Percentiles rank a stretch among this genome's conserved stretches.
These are phyloP conservation scores for Furcula furcula DNA, from an alignment of 2,888 invertebrate genomes.

Conservation along the genomic window DNA sequence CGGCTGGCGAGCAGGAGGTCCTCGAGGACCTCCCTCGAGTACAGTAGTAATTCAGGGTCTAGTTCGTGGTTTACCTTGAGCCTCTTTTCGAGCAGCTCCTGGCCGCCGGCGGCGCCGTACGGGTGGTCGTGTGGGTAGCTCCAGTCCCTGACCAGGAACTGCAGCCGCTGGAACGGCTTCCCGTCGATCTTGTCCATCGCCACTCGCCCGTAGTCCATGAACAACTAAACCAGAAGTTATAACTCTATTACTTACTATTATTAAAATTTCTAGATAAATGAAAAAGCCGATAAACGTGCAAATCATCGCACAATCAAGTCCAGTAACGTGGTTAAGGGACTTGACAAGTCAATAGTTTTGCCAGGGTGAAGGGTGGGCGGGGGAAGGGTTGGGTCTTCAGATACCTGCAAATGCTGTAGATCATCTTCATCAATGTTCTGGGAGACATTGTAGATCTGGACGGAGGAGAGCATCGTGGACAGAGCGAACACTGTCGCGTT, in stretches of 20 bases:
- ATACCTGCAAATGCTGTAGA: slow-evolving; percentile 94
- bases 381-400: no score
- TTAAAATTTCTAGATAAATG: no score
- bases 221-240: no score
- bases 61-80: slow-evolving; percentile 90
- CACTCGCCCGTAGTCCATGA: slow-evolving; percentile 98
- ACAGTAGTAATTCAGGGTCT: no score
- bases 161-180: slow-evolving; percentile 93
- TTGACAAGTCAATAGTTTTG: no score
- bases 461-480: slow-evolving; percentile 98
- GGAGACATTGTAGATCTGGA: slow-evolving; percentile 97
- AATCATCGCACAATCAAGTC: no score
- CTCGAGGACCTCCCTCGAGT: no score
- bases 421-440: slow-evolving; percentile 99
- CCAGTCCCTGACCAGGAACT: slow-evolving; percentile 97
- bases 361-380: no score
- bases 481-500: slow-evolving; percentile 99
- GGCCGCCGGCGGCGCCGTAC: slow-evolving; percentile 95
- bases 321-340: no score
- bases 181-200: slow-evolving; percentile 93
- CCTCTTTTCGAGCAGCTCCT: slow-evolving; percentile 90
- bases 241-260: no score
- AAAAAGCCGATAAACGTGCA: no score
- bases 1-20: no score
- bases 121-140: slow-evolving; percentile 97